A percentile compares a stretch with the other conserved stretches of the same genome.
These are phyloP conservation scores for Phyllostomus hastatus DNA, from an alignment of 2,113 vertebrate species.

Conservation along the genomic window DNA sequence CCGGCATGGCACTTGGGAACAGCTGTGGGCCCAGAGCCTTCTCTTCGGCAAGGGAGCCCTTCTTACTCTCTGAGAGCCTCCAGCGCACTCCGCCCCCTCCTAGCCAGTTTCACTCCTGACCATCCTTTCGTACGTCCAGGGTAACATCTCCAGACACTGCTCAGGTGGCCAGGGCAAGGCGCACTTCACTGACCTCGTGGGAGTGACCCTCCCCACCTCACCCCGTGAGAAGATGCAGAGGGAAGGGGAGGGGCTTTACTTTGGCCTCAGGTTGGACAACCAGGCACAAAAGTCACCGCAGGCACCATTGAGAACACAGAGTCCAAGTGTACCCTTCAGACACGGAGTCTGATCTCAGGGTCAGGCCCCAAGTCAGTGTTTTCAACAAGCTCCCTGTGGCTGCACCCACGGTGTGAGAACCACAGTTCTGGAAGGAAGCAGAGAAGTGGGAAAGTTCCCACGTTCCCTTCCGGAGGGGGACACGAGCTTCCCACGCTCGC, in stretches of 20 bases:
- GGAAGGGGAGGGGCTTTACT: too few species aligned
- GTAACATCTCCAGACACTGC: fast-evolving
- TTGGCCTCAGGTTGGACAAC: background rate
- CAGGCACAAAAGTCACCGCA: background rate
- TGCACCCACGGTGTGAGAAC: fast-evolving
- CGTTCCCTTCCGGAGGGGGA: fast-evolving
- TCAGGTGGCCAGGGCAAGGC: fast-evolving
- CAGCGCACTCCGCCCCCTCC: background rate
- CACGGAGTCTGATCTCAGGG: background rate
- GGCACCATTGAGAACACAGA: fast-evolving
- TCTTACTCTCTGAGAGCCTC: background rate
- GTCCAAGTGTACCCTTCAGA: too few species aligned
- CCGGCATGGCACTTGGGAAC: fast-evolving
- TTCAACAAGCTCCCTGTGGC: background rate
- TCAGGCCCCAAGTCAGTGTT: fast-evolving
- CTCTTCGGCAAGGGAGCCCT: background rate
- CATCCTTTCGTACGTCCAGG: background rate
- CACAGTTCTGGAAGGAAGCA: background rate
- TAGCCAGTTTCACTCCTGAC: fast-evolving
- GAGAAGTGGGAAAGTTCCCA: background rate
- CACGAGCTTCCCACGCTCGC: fast-evolving
- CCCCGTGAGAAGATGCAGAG: background rate
- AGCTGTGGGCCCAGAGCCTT: background rate
- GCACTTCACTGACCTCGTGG: fast-evolving
- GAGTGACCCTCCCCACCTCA: too few species aligned